These are phyloP conservation scores for Neodiprion fabricii DNA, from an alignment of 1,140 invertebrate genomes.

Conservation along the genomic window DNA sequence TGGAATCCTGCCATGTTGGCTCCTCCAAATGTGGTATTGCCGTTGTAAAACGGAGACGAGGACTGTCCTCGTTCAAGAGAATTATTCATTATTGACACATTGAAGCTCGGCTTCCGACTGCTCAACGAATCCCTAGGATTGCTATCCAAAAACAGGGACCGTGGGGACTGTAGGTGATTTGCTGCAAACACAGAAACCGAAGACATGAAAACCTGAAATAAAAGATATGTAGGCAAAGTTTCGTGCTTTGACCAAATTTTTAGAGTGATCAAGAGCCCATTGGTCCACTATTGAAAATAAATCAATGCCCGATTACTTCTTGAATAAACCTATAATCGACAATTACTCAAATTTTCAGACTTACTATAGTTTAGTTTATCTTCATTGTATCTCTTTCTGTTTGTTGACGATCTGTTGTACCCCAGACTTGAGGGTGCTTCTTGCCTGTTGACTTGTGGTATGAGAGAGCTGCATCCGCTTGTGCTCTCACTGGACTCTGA, in stretches of 20 bases:
- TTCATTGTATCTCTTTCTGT: slow-evolving; percentile 48
- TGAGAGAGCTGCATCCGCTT: slow-evolving; percentile 62
- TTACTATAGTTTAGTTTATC: slow-evolving; percentile 52
- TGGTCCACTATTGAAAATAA: not conserved
- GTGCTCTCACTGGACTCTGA: slow-evolving; percentile 64
- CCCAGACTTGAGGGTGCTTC: slow-evolving; percentile 42
- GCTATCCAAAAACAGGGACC: slow-evolving; percentile 51
- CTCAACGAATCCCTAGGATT: slow-evolving; percentile 54
- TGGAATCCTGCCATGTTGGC: slow-evolving; percentile 69
- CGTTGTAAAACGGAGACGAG: slow-evolving; percentile 79
- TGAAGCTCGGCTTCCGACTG: slow-evolving; percentile 64
- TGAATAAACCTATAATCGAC: too few relatives aligned
- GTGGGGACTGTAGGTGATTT: slow-evolving; percentile 51
- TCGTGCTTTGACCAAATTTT: not conserved
- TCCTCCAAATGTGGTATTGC: slow-evolving; percentile 82
- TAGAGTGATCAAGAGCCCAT: not conserved
- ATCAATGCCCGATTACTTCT: not conserved
- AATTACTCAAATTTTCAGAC: slow-evolving; percentile 17
- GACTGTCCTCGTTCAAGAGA: slow-evolving; percentile 41
- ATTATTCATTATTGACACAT: slow-evolving; percentile 62
- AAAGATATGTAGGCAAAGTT: not conserved
- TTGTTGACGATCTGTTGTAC: slow-evolving; percentile 44
- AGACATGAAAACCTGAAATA: not conserved
- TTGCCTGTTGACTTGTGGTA: slow-evolving; percentile 58
- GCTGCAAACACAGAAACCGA: slow-evolving; percentile 35